Evolutionary conservation across 2,888 invertebrate species (phyloP).

Genomic region (Trypoxylon attenuatum): DNA sequence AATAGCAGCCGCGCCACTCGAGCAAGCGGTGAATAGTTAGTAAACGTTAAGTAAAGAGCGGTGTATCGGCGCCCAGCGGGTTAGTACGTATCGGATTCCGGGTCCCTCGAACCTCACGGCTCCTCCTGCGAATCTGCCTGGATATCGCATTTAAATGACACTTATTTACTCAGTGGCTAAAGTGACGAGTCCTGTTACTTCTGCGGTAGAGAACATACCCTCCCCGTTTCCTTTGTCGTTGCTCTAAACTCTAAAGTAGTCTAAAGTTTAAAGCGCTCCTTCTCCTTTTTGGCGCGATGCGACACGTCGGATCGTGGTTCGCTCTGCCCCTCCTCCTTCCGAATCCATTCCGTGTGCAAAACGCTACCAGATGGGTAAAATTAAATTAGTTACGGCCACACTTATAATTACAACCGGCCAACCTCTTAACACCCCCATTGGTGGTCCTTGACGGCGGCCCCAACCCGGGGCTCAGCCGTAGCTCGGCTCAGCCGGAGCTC

Average conservation of each 20-base stretch:
- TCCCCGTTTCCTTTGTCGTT: constrained; percentile 41
- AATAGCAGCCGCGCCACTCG: constrained; percentile 32
- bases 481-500: too few species aligned
- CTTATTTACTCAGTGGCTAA: constrained; percentile 53
- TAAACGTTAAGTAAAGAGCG: constrained; percentile 57
- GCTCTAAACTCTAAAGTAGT: constrained; percentile 30
- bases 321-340: constrained; percentile 20
- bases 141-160: constrained; percentile 57
- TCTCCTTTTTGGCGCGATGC: too few species aligned
- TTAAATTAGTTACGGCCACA: constrained; percentile 59
- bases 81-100: constrained; percentile 47
- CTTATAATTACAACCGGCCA: constrained; percentile 54
- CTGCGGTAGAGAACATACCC: constrained; percentile 38
- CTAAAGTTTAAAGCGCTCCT: too few species aligned
- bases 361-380: constrained; percentile 58
- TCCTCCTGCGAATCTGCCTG: constrained; percentile 37
- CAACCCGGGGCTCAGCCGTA: too few species aligned
- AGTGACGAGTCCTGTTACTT: constrained; percentile 52
- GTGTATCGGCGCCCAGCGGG: constrained; percentile 48
- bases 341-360: constrained; percentile 43
- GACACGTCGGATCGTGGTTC: background rate
- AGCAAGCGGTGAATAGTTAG: constrained; percentile 53
- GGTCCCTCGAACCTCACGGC: constrained; percentile 26
- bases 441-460: too few species aligned
- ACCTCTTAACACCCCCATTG: background rate